Base-by-base conservation (phyloP, 1,140 invertebrate species). In the Drosophila biarmipes region DNA sequence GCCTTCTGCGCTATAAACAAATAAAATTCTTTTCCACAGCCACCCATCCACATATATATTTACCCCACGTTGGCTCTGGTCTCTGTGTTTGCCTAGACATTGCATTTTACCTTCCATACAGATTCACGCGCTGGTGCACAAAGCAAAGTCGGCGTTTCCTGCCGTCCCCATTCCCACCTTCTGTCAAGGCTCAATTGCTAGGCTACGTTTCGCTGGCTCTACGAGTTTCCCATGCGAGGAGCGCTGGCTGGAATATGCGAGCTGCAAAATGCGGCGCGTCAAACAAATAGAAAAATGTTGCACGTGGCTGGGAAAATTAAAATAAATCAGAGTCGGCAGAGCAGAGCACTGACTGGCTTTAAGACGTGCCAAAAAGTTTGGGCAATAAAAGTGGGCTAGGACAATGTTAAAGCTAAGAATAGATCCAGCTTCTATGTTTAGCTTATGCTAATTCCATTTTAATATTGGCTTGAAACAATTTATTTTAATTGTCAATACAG, bases 81-180 rank as follows among this genome's bases (percentile, higher is more conserved):
- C 48, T 69, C 55, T 71, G 63, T 62, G 46, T 73, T 55, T 81
- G 62, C 81, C 73, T 52, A 78, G 84, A 86, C 82, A 66, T 89
- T 87, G 82, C 78, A 87, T 66, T 80, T 49, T 68, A 58, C 67
- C 71, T 74, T 42, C 54, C 64, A 51, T 46, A 49, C 74, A 55
- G 79, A 78, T 87, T 87, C 64, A 87, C 84, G 82, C 64, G 66
- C 75, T 82, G 84, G 38, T 87, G 82, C 78, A 87, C 82, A 87
- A 82, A 87, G 84, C 84, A 87, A 87, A 87, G 82, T 87, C 84
- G 82, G 82, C 74, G 71, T 78, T 87, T 80, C 34, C 31, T 17
- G 17, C 43, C 53, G 7, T 34, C 15, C 54, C 11, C 8, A 15
- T 11, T 45, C 46, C 38, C 49, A 40, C 48, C 58, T 35, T 38